Conservation (phyloP, 2,113 vertebrate species). For the Melanotaenia duboulayi region DNA sequence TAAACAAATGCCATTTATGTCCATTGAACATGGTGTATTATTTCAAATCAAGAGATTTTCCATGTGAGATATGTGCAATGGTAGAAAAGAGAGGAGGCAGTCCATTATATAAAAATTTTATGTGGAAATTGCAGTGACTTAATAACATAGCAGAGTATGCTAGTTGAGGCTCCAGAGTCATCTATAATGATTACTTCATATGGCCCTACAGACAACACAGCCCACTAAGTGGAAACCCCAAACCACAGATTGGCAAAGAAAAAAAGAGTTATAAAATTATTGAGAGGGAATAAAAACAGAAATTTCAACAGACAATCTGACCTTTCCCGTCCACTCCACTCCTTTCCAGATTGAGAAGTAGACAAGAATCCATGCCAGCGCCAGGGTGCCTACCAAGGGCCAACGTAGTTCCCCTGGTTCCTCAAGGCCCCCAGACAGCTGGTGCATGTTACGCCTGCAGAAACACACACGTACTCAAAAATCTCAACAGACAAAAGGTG, state of each 20-base stretch:
- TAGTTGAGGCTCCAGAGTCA: too few species aligned
- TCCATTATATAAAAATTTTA: too few species aligned
- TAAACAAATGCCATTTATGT: too few species aligned
- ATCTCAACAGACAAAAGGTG: conserved; percentile 5
- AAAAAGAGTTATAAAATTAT: neutral
- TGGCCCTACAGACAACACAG: too few species aligned
- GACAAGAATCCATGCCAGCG: conserved; percentile 90
- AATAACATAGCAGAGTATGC: too few species aligned
- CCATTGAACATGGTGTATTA: too few species aligned
- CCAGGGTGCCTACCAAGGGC: conserved; percentile 89
- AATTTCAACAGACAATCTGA: conserved; percentile 46
- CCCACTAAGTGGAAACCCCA: neutral
- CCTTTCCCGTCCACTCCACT: conserved; percentile 95
- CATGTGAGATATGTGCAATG: too few species aligned
- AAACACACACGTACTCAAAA: conserved; percentile 22
- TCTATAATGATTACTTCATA: too few species aligned
- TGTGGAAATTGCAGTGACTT: too few species aligned
- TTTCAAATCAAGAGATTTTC: too few species aligned
- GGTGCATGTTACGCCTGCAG: conserved; percentile 91
- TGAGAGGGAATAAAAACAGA: neutral
- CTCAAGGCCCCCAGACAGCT: conserved; percentile 86
- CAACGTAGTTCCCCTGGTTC: conserved; percentile 88
- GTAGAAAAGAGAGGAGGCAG: too few species aligned
- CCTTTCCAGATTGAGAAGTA: conserved; percentile 97
- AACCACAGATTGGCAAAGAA: neutral